These are phyloP conservation scores for Diachrysia chrysitis DNA, from an alignment of 2,888 invertebrate species.

Conservation along the genomic window DNA sequence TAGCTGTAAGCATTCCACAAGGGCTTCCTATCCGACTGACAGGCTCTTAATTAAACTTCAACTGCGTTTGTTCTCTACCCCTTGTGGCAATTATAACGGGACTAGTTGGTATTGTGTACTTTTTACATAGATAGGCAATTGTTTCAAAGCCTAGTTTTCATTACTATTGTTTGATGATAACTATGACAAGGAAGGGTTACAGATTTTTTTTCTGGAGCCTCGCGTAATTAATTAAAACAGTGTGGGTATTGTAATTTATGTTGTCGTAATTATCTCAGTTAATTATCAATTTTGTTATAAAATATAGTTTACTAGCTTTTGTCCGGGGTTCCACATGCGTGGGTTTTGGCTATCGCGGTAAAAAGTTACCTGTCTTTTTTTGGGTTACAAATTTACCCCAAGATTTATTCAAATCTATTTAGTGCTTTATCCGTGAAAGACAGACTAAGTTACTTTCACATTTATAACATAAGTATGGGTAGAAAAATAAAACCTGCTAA, in stretches of 20 bases:
- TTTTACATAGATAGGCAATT: conserved; percentile 8
- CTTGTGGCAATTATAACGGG: conserved; percentile 45
- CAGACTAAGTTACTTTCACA: too few relatives aligned
- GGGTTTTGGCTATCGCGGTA: too few relatives aligned
- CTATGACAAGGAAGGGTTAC: neutral
- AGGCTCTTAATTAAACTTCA: conserved; percentile 60
- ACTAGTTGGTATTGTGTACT: conserved; percentile 14
- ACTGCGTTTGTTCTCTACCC: conserved; percentile 41
- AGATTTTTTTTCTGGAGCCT: neutral
- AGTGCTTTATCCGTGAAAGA: too few relatives aligned
- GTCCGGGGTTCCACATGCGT: too few relatives aligned
- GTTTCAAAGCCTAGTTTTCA: neutral
- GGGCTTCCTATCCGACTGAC: conserved; percentile 47
- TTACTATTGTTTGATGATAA: neutral
- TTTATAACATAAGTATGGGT: too few relatives aligned
- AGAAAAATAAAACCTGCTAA: too few relatives aligned
- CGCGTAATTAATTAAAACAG: neutral
- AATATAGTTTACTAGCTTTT: too few relatives aligned
- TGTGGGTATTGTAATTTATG: neutral
- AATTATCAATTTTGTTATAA: too few relatives aligned
- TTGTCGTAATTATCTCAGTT: neutral
- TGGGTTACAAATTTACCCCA: too few relatives aligned
- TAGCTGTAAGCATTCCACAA: conserved; percentile 45
- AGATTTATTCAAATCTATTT: too few relatives aligned
- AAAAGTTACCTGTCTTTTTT: too few relatives aligned